Evolutionary conservation across 2,113 vertebrate species (phyloP).

Genomic region (Arizona elegans): DNA sequence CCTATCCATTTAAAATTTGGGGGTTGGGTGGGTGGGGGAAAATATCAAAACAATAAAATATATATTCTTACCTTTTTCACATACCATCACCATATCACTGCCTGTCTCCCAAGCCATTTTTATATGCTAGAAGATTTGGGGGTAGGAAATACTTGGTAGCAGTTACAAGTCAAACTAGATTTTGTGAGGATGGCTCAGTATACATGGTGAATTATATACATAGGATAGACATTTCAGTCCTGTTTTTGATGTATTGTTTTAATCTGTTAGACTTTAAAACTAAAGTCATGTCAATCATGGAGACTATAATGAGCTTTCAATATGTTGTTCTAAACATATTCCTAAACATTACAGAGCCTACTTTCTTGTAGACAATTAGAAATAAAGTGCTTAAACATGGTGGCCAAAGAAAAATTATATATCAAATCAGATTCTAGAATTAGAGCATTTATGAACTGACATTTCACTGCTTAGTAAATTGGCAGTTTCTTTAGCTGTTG

Average conservation of each 20-base stretch:
- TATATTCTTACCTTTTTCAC: neutral
- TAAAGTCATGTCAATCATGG: neutral
- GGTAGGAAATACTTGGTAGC: too few relatives aligned
- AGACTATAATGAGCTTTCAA: neutral
- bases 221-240: neutral
- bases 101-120: neutral
- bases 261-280: neutral
- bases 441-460: neutral
- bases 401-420: neutral
- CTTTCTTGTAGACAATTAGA: neutral
- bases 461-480: neutral
- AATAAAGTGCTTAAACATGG: neutral
- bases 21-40: too few relatives aligned
- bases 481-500: neutral
- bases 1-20: neutral
- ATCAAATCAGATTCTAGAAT: neutral
- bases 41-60: neutral
- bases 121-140: neutral
- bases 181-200: neutral
- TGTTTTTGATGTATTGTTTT: neutral
- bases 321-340: neutral
- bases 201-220: too few relatives aligned
- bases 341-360: neutral
- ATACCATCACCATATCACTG: neutral
- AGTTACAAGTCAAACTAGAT: neutral